Evolutionary conservation across 2,113 vertebrate genomes (phyloP), one percentile per base, ranked within the genome.

Genomic region (Peromyscus polionotus): DNA sequence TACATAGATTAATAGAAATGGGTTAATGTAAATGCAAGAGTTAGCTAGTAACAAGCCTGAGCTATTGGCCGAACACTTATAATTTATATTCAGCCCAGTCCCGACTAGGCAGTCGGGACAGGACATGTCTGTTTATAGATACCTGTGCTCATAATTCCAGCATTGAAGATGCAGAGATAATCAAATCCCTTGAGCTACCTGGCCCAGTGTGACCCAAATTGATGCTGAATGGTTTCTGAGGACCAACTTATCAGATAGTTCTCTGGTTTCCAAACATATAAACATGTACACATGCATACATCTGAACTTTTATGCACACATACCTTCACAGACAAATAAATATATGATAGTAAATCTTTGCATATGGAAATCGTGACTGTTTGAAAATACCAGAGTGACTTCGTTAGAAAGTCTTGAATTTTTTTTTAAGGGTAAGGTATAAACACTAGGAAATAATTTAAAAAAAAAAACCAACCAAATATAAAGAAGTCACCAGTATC

Each of bases 401-500:
- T 4, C 7, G 39, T 7, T 45, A 68, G 5, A 93, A 39, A 95
- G 90, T 92, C 13, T 86, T 45, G 26, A 67, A 90, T 57, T 14
- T 39, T 11, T 36, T 11, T 36, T 77, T 22, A 22, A 24, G 48
- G 1, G 9, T 83, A 72, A 77, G 1, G 1, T 16, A 57, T 1
- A 75, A 0, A 7, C 51, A 54, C 85, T 84, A 59, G 3, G 57
- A 95, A 54, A 3, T 51, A 92, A 75, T 1, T 59, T 93, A 51
- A 88, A 13, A 91, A 22, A 61, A 5, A 17, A 91, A 59, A 42
- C 39, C 39, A 42, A 42, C 39, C 16, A 75, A 26, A 63, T 75
- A 96, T n/a, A 42, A 95, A 72, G 12, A 85, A 83, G 73, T 33
- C 42, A 96, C 36, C 57, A 85, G 39, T 8, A 95, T 36, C 11